Evolutionary conservation across 2,113 vertebrate genomes (phyloP).

Genomic region (Charadrius vociferus): DNA sequence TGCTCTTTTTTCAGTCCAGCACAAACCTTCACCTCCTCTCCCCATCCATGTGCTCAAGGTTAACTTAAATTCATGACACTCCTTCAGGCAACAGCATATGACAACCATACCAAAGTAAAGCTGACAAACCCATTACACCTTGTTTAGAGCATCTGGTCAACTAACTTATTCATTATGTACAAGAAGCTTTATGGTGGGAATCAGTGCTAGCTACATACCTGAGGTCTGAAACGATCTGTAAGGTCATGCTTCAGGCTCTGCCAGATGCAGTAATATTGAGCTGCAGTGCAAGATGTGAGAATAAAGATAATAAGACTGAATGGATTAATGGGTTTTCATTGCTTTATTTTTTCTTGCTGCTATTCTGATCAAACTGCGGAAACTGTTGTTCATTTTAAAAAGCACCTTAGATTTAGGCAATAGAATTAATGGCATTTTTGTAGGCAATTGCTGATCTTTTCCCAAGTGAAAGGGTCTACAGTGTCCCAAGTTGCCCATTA

Average conservation of each 20-base stretch:
- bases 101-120: neutral
- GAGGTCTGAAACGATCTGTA: neutral
- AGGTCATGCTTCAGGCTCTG: neutral
- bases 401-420: neutral
- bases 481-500: neutral
- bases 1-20: neutral
- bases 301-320: neutral
- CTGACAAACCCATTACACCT: neutral
- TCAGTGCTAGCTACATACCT: neutral
- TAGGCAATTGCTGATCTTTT: neutral
- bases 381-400: neutral
- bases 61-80: neutral
- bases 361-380: neutral
- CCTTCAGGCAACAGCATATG: neutral
- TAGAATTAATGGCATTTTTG: neutral
- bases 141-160: neutral
- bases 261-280: neutral
- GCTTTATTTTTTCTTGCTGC: neutral
- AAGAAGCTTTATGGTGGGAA: neutral
- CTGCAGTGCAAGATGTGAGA: neutral
- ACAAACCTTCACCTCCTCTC: neutral
- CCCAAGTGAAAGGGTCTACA: neutral
- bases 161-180: neutral
- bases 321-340: neutral
- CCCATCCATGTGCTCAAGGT: neutral